Conservation (phyloP, 1,140 invertebrate genomes). For the Zaprionus vittiger region DNA sequence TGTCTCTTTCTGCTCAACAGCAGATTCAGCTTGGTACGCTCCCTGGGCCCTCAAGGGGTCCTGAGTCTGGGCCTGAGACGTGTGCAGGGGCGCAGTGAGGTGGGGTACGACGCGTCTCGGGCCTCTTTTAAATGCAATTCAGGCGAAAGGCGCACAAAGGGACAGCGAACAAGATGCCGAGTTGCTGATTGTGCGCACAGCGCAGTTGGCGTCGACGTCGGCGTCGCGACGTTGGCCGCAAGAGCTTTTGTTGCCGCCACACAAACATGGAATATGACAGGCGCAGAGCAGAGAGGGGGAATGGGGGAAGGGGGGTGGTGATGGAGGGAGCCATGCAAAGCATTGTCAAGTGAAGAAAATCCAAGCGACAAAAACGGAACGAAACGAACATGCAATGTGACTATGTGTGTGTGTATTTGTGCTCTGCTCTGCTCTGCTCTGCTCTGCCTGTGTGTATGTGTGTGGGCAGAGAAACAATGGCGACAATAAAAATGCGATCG, state of each 20-base stretch:
- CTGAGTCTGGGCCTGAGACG: neutral
- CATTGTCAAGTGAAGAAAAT: constrained; percentile 80
- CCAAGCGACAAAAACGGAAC: constrained; percentile 67
- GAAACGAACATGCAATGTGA: constrained; percentile 41
- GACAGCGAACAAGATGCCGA: constrained; percentile 83
- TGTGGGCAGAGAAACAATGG: constrained; percentile 76
- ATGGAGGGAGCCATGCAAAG: constrained; percentile 70
- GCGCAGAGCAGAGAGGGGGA: constrained; percentile 26
- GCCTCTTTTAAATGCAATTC: constrained; percentile 74
- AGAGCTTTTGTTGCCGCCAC: constrained; percentile 78
- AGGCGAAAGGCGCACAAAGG: constrained; percentile 82
- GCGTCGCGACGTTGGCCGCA: constrained; percentile 45
- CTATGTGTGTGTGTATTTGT: constrained; percentile 29
- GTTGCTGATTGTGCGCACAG: constrained; percentile 78
- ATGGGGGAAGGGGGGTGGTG: neutral
- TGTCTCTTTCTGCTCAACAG: constrained; percentile 66
- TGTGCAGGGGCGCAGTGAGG: too few species aligned
- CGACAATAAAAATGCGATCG: constrained; percentile 83
- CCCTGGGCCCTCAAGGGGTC: constrained; percentile 7
- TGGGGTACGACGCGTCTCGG: constrained; percentile 10
- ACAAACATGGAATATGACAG: constrained; percentile 83
- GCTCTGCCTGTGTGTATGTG: constrained; percentile 28
- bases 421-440: neutral
- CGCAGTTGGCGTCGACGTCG: constrained; percentile 29
- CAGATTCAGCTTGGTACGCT: constrained; percentile 69